Conservation (phyloP, 2,113 vertebrate species). For the Dasyurus viverrinus region DNA sequence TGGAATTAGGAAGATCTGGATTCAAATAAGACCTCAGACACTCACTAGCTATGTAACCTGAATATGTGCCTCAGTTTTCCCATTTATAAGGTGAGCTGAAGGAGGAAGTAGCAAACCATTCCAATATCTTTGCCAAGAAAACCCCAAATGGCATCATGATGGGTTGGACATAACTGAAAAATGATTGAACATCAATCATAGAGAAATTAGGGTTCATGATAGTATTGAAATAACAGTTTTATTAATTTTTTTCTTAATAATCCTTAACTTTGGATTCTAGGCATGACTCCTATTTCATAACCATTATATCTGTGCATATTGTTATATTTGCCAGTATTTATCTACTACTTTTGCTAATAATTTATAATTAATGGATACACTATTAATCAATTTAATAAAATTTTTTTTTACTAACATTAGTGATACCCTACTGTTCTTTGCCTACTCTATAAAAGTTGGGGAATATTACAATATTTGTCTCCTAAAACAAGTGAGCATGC, state of each 20-base stretch:
- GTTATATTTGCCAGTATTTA: no score
- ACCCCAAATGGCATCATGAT: background rate
- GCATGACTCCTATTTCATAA: no score
- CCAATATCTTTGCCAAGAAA: background rate
- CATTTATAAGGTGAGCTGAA: background rate
- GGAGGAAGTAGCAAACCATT: background rate
- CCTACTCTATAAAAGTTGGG: background rate
- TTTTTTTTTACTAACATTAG: background rate
- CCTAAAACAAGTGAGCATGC: background rate
- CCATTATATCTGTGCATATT: no score
- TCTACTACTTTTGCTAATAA: background rate
- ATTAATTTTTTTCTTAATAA: no score
- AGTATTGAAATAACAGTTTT: no score
- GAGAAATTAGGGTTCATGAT: no score
- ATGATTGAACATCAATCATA: no score
- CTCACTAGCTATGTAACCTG: background rate
- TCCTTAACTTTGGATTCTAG: no score
- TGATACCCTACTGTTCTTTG: background rate
- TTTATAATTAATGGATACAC: no score
- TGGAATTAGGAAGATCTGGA: background rate
- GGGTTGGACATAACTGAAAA: no score
- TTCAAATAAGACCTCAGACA: background rate
- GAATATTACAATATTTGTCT: background rate
- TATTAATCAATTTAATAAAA: no score
- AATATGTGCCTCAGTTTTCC: background rate